Evolutionary conservation across 2,113 vertebrate genomes (phyloP).

Genomic region (Corydoras maculifer): DNA sequence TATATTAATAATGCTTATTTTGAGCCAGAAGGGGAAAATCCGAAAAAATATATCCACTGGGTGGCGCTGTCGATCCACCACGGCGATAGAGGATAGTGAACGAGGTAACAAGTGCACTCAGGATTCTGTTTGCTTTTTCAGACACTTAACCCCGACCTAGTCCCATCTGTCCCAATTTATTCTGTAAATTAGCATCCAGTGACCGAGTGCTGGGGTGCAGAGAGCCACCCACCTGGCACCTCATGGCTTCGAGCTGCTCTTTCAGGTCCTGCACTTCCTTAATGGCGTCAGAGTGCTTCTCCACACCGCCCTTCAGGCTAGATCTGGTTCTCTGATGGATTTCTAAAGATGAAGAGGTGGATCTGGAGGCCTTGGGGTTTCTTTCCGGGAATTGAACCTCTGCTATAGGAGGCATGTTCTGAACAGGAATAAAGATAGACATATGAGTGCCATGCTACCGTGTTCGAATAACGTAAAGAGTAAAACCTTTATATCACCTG

Average conservation of each 20-base stretch:
- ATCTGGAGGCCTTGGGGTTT: constrained; percentile 2
- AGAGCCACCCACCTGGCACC: constrained; percentile 56
- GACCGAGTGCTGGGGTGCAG: constrained; percentile 49
- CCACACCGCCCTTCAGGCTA: constrained; percentile 1
- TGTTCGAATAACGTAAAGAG: no score
- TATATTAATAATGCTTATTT: no score
- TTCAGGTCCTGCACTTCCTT: constrained; percentile 60
- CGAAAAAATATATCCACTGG: constrained; percentile 48
- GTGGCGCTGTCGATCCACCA: constrained; percentile 49
- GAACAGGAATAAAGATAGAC: not conserved
- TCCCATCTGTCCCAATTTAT: constrained; percentile 3
- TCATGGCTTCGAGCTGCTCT: constrained; percentile 63
- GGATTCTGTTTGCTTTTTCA: not conserved
- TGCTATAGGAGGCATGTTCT: constrained; percentile 12
- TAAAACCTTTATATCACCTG: constrained; percentile 45
- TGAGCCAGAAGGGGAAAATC: no score
- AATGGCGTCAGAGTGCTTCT: constrained; percentile 25
- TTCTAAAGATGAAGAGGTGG: not conserved
- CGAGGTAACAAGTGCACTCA: not conserved
- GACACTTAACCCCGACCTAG: not conserved
- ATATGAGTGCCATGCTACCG: no score
- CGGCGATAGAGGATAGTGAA: not conserved
- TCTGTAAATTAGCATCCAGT: constrained; percentile 43
- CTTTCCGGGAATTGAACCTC: not conserved
- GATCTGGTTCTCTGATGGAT: constrained; percentile 19